phyloP scores from a whole-genome alignment of 2,797 vertebrate species.

The Saxicola maurus region DNA sequence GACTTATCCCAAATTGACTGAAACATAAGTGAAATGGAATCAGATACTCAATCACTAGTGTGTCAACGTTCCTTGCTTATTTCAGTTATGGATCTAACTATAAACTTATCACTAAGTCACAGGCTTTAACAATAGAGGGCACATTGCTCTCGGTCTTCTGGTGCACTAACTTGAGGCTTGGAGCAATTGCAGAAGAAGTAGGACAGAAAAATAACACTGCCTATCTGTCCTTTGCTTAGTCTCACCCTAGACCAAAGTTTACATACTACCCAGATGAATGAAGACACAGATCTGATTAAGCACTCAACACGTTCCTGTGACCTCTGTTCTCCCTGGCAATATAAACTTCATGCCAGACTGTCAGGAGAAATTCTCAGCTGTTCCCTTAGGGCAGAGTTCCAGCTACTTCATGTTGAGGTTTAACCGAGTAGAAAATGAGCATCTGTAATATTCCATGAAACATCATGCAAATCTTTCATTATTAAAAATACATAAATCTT shows the following conservation, averaged over 20 bases:
- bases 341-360: background rate
- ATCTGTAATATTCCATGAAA: slow-evolving; percentile 1
- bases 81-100: background rate
- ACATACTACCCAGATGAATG: background rate
- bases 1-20: background rate
- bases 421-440: slow-evolving; percentile 33
- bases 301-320: background rate
- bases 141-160: background rate
- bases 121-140: background rate
- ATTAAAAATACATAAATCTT: background rate
- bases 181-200: background rate
- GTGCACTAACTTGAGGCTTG: background rate
- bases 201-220: background rate
- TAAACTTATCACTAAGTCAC: background rate
- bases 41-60: background rate
- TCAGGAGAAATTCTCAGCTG: background rate
- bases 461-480: background rate
- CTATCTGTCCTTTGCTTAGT: background rate
- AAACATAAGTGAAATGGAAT: background rate
- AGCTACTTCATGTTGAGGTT: slow-evolving; percentile 5
- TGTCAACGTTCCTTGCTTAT: background rate
- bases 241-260: background rate
- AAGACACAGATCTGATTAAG: background rate
- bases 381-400: slow-evolving; percentile 11
- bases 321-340: background rate